Conservation (phyloP, 2,797 vertebrate genomes). For the Malacoctenus gilli region DNA sequence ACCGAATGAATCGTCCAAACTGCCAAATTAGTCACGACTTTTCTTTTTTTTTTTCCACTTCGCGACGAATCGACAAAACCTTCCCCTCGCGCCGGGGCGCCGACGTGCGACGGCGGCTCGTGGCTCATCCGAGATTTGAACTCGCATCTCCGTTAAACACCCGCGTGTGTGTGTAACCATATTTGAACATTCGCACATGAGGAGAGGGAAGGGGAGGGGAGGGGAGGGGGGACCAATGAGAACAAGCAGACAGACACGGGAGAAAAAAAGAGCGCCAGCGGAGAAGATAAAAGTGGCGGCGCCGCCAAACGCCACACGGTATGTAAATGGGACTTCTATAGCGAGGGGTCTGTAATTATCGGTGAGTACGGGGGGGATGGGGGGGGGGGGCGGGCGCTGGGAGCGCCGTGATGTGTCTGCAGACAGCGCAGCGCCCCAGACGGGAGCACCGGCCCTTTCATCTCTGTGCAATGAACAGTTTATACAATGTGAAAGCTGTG, state of each 20-base stretch:
- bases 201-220: slow-evolving; percentile 11
- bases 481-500: slow-evolving; percentile 49
- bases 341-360: slow-evolving; percentile 37
- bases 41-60: no score
- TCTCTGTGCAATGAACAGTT: slow-evolving; percentile 63
- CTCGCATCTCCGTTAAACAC: no score
- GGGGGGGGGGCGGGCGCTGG: slow-evolving; percentile 21
- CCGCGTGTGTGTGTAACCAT: neutral
- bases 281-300: slow-evolving; percentile 60
- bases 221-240: slow-evolving; percentile 17
- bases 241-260: slow-evolving; percentile 46
- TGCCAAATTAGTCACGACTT: no score
- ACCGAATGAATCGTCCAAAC: no score
- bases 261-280: slow-evolving; percentile 31
- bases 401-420: slow-evolving; percentile 36
- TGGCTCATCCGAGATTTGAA: no score
- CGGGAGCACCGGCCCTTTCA: slow-evolving; percentile 55
- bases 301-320: slow-evolving; percentile 38
- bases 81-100: no score
- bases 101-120: no score
- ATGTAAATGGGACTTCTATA: slow-evolving; percentile 53
- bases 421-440: slow-evolving; percentile 21
- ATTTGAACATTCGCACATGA: slow-evolving; percentile 6
- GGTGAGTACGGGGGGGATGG: no score
- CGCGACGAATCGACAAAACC: no score